Conservation (phyloP, 2,113 vertebrate genomes). For the Tachuris rubrigastra region DNA sequence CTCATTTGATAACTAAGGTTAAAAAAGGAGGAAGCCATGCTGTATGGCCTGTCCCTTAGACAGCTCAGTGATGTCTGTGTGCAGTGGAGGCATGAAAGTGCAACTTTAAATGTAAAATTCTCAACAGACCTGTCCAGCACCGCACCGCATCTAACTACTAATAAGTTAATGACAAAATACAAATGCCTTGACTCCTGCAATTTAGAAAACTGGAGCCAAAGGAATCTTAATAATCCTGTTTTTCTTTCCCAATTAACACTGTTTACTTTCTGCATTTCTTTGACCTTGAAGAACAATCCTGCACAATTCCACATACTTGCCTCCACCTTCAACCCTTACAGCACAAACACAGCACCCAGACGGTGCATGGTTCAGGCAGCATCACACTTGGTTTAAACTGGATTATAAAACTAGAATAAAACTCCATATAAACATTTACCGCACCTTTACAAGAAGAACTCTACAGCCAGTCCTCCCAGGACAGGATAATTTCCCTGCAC, state of each 20-base stretch:
- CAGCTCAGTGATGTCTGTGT: neutral
- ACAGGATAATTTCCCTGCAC: neutral
- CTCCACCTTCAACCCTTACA: neutral
- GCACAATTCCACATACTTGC: neutral
- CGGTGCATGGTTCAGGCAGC: neutral
- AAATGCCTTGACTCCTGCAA: neutral
- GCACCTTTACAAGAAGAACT: neutral
- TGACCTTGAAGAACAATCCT: constrained; percentile 11
- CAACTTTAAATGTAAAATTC: neutral
- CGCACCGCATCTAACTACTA: neutral
- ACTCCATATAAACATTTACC: neutral
- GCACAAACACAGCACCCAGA: neutral
- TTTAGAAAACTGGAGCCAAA: constrained; percentile 14
- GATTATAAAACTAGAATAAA: neutral
- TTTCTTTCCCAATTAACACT: constrained; percentile 29
- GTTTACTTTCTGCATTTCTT: constrained; percentile 2
- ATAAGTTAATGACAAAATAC: constrained; percentile 39
- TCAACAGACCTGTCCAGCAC: neutral
- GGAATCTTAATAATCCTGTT: constrained; percentile 19
- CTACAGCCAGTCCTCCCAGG: neutral
- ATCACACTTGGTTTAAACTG: neutral
- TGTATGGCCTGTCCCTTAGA: neutral
- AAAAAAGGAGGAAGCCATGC: neutral
- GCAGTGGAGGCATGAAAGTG: neutral
- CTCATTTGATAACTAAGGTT: neutral